phyloP scores from a whole-genome alignment of 2,888 invertebrate genomes.

The Caenorhabditis sp. region DNA sequence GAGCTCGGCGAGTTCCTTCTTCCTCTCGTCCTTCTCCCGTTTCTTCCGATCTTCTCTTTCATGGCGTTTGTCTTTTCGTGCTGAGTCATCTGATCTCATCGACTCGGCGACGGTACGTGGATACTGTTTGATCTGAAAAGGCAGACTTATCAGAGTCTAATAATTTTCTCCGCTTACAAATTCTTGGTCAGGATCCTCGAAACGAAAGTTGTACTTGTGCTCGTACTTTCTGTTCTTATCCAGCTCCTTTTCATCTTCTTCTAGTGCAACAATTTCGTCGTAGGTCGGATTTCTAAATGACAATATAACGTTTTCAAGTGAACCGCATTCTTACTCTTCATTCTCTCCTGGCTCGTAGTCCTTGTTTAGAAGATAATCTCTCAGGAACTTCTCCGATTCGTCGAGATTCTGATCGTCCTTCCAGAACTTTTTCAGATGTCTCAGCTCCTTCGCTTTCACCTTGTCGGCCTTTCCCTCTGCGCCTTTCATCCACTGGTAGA shows the following conservation, averaged over 20 bases:
- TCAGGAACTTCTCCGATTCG: conserved; percentile 89
- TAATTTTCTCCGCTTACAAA: conserved; percentile 80
- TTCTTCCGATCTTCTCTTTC: conserved; percentile 79
- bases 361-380: conserved; percentile 93
- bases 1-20: conserved; percentile 90
- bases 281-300: conserved; percentile 81
- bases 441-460: conserved; percentile 46
- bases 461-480: conserved; percentile 77
- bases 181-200: conserved; percentile 94
- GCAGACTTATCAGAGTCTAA: conserved; percentile 3
- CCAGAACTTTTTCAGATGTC: conserved; percentile 64
- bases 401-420: conserved; percentile 85
- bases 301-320: no score
- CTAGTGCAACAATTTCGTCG: conserved; percentile 85
- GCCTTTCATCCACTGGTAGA: conserved; percentile 87
- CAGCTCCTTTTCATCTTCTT: conserved; percentile 86
- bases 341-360: conserved; percentile 81
- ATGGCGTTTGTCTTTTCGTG: conserved; percentile 84
- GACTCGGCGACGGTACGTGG: conserved; percentile 91
- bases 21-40: conserved; percentile 86
- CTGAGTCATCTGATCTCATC: conserved; percentile 83
- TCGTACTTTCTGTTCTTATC: conserved; percentile 92
- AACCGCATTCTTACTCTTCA: conserved; percentile 53
- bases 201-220: conserved; percentile 94
- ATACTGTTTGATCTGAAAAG: conserved; percentile 87